These are phyloP conservation scores for Apis cerana DNA, from an alignment of 1,140 invertebrate species.

Conservation along the genomic window DNA sequence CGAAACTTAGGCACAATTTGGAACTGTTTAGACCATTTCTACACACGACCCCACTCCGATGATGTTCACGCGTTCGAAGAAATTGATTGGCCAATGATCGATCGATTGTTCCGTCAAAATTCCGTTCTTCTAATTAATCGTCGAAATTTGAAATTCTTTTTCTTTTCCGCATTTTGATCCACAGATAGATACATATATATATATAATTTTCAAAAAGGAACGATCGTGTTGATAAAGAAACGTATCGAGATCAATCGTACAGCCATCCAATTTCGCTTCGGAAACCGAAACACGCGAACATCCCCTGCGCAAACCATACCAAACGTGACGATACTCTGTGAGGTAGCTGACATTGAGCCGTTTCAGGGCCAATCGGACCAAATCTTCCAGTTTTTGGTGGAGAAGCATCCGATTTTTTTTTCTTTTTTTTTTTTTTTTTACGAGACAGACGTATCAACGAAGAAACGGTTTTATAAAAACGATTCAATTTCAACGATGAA, in stretches of 20 bases:
- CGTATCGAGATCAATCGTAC: neutral
- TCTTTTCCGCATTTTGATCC: neutral
- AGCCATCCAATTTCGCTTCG: slow-evolving; percentile 31
- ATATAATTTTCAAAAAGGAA: no score
- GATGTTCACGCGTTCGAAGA: slow-evolving; percentile 37
- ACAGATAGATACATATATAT: no score
- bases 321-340: slow-evolving; percentile 75
- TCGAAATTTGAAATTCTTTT: neutral
- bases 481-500: slow-evolving; percentile 1
- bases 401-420: slow-evolving; percentile 22
- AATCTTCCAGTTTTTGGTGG: slow-evolving; percentile 67
- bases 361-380: slow-evolving; percentile 76
- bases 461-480: neutral
- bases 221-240: neutral
- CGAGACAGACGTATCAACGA: neutral
- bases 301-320: slow-evolving; percentile 68
- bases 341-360: slow-evolving; percentile 80
- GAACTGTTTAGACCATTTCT: slow-evolving; percentile 79
- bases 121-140: neutral
- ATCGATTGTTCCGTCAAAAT: neutral
- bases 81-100: neutral
- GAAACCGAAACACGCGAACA: slow-evolving; percentile 55
- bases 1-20: slow-evolving; percentile 81
- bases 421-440: neutral
- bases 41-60: slow-evolving; percentile 35